These are phyloP conservation scores for Gobio occitaniae DNA, from an alignment of 2,797 vertebrate species.

Conservation along the genomic window DNA sequence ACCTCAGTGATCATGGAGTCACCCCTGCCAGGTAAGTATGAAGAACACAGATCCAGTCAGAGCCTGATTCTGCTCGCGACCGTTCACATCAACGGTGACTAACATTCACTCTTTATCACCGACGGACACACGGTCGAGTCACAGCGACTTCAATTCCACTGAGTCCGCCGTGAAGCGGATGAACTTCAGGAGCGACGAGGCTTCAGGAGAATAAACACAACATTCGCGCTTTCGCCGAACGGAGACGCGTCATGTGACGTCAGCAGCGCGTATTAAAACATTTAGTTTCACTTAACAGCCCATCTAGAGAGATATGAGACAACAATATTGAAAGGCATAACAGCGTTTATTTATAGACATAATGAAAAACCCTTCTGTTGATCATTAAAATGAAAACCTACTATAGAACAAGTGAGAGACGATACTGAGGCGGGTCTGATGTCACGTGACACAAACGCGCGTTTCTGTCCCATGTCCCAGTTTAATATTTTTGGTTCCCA, in stretches of 20 bases:
- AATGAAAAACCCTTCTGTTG: no score
- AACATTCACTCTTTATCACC: not conserved
- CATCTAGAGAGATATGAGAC: no score
- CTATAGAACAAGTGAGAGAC: no score
- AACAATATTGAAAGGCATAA: no score
- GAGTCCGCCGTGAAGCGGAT: not conserved
- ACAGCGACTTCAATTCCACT: not conserved
- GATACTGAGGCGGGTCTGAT: no score
- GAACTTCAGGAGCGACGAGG: rapidly evolving
- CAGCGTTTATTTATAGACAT: no score
- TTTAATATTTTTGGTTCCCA: no score
- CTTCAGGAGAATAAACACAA: not conserved
- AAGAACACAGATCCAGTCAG: rapidly evolving
- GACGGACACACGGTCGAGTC: not conserved
- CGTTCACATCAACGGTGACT: not conserved
- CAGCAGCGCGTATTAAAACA: not conserved
- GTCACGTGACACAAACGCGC: no score
- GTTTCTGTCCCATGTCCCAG: no score
- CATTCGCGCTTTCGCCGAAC: not conserved
- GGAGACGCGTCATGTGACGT: not conserved
- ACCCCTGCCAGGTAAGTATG: not conserved
- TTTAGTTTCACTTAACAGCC: no score
- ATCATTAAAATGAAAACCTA: no score
- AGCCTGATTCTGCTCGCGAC: not conserved
- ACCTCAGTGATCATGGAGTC: not conserved